Evolutionary conservation across 2,888 invertebrate genomes (phyloP).

Genomic region (Allacma fusca): DNA sequence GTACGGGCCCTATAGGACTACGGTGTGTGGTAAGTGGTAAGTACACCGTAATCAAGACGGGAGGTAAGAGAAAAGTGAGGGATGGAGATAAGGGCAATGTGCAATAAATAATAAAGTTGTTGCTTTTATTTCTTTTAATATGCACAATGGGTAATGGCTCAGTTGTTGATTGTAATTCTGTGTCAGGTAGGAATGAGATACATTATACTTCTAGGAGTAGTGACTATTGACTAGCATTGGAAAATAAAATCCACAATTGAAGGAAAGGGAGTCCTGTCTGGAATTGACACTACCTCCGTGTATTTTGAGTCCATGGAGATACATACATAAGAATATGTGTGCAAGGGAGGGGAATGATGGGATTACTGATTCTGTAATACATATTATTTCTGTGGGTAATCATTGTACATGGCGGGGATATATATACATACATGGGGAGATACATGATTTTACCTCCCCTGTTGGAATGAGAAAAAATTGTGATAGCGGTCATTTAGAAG

Average conservation of each 20-base stretch:
- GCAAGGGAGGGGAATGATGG: neutral
- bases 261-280: too few species aligned
- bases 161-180: slow-evolving; percentile 23
- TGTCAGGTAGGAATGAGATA: too few species aligned
- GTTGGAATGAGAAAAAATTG: slow-evolving; percentile 2
- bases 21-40: too few species aligned
- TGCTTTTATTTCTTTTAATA: slow-evolving; percentile 35
- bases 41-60: neutral
- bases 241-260: too few species aligned
- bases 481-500: slow-evolving; percentile 38
- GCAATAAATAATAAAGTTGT: slow-evolving; percentile 27
- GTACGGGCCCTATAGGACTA: too few species aligned
- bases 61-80: neutral
- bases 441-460: neutral
- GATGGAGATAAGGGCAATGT: neutral
- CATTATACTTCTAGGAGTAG: too few species aligned
- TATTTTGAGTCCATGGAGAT: too few species aligned
- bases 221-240: too few species aligned
- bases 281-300: too few species aligned
- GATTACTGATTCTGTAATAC: neutral
- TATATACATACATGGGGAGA: too few species aligned
- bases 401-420: neutral
- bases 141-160: slow-evolving; percentile 9
- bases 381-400: neutral
- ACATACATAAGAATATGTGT: neutral